Base-by-base conservation (phyloP, 2,113 vertebrate genomes). In the Herpetotheres cachinnans region DNA sequence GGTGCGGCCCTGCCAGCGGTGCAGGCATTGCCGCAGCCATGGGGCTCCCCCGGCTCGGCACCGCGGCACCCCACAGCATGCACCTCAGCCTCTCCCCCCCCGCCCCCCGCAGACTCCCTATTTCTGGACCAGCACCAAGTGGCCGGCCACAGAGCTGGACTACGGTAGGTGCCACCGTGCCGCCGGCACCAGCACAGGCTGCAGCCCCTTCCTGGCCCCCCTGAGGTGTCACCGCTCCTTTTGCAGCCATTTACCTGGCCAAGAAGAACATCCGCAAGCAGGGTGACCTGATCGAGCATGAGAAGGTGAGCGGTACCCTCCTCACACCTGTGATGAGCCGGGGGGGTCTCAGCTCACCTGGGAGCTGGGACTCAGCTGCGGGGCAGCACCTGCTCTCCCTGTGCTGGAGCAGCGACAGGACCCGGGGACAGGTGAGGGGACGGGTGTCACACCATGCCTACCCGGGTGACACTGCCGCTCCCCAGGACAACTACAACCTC, bases 191-290 rank as follows among this genome's bases (percentile, higher is more conserved):
- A 0, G 3, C 25, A 1, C 1, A 2, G 82, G 76, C 61, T 42
- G 76, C 6, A 11, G 17, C 18, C 36, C 25, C 54, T 30, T 10
- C 27, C 25, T 4, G 2, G 42, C 11, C 36, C 18, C 9, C 0
- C 74, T 87, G 49, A 93, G 65, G 19, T 29, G 78, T 70, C 13
- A 3, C 55, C 7, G 4, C 38, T 42, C 49, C 38, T 66, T 46
- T 82, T 71, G 49, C 96, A 99, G 99, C 99, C 63, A 99, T 99
- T 93, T 99, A 99, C 97, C 90, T 99, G 97, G 98, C 99, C 52
- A 99, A 99, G 98, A 99, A 99, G 98, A 99, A 99, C 94, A 99
- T 99, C 82, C 97, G 98, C 69, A 99, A 99, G 96, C 99, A 99
- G 93, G 99, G 99, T 1, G 98, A 99, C 50, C 97, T 99, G 66